These are phyloP conservation scores for Amblyraja radiata DNA, from an alignment of 2,797 vertebrate species.

Conservation along the genomic window DNA sequence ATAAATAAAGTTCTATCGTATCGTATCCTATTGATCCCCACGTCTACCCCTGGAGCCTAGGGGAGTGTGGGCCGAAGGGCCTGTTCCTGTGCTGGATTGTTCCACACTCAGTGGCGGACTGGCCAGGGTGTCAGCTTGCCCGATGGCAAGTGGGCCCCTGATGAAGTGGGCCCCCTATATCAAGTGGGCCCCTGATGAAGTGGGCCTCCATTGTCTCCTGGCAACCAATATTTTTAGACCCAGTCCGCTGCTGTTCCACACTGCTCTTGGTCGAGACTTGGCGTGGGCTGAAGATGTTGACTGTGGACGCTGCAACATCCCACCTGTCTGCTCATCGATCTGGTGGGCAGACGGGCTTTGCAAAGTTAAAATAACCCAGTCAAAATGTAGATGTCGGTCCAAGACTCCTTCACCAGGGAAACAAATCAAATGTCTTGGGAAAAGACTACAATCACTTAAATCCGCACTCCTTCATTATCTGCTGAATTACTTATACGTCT, in stretches of 20 bases:
- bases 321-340: background rate
- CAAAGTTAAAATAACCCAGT: background rate
- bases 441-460: background rate
- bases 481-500: background rate
- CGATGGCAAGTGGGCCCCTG: too few relatives aligned
- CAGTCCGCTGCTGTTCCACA: background rate
- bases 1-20: too few relatives aligned
- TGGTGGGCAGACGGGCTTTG: background rate
- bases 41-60: too few relatives aligned
- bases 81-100: too few relatives aligned
- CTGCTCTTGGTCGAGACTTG: background rate
- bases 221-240: too few relatives aligned
- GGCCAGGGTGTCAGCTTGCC: too few relatives aligned
- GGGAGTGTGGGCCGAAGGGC: too few relatives aligned
- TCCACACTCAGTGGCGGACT: background rate
- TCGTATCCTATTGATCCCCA: too few relatives aligned
- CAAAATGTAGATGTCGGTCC: background rate
- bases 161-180: too few relatives aligned
- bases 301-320: background rate
- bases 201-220: too few relatives aligned
- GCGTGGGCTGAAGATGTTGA: background rate
- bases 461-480: conserved; percentile 15
- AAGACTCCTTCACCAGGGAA: background rate
- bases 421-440: background rate
- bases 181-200: too few relatives aligned